A percentile compares a stretch with the other conserved stretches of the same genome.
These are phyloP conservation scores for Apteryx mantelli DNA, from an alignment of 2,113 vertebrate genomes.

Conservation along the genomic window DNA sequence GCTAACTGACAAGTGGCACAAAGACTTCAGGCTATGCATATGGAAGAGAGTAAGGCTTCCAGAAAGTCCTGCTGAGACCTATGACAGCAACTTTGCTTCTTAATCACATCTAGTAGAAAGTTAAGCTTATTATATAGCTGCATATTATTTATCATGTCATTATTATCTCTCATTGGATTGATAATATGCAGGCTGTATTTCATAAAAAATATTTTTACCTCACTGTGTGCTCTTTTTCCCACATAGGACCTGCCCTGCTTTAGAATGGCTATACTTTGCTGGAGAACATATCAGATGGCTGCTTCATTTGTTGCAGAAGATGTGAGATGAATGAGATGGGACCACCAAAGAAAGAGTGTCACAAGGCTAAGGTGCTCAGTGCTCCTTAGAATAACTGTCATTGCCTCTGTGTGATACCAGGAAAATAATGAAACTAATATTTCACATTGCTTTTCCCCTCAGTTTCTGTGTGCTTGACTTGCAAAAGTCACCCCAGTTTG, in stretches of 20 bases:
- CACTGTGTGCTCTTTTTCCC: not conserved
- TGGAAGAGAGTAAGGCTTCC: not conserved
- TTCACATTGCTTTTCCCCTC: rapidly evolving
- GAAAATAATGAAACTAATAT: not conserved
- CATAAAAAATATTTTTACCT: not conserved
- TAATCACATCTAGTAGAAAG: not conserved
- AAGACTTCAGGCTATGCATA: not conserved
- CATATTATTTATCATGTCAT: not conserved
- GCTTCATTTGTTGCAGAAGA: not conserved
- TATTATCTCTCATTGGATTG: not conserved
- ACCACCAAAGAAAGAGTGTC: not conserved
- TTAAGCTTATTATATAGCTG: not conserved
- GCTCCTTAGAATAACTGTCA: not conserved
- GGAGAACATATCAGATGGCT: not conserved
- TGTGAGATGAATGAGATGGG: not conserved
- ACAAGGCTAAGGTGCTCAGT: not conserved
- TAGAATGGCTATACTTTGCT: not conserved
- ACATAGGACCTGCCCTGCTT: not conserved
- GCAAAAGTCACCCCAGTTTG: not conserved
- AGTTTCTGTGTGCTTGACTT: not conserved
- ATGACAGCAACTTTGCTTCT: not conserved
- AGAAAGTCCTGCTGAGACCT: not conserved
- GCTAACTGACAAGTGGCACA: not conserved
- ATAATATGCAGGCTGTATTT: not conserved
- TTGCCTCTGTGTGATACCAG: not conserved